These are phyloP conservation scores for Turritopsis dohrnii DNA, from an alignment of 30 jellyfish, hydroid and myxozoan species.

Conservation along the genomic window DNA sequence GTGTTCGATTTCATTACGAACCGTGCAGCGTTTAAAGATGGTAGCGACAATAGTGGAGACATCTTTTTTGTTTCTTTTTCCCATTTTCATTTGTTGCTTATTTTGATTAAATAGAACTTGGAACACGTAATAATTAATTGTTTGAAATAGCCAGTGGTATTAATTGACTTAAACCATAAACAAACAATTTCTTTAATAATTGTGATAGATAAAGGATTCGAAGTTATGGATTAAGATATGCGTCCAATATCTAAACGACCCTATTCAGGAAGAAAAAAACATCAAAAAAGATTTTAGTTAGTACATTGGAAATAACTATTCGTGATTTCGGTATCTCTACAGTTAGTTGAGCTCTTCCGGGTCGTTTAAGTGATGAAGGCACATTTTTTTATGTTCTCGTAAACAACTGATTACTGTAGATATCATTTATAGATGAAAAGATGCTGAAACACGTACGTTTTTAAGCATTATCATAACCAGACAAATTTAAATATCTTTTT, in stretches of 20 bases:
- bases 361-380: no score
- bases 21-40: not conserved
- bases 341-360: no score
- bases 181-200: not conserved
- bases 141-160: not conserved
- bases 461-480: not conserved
- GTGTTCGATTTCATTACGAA: not conserved
- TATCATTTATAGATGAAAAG: no score
- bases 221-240: not conserved
- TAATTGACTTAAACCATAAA: not conserved
- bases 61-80: no score
- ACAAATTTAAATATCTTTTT: not conserved
- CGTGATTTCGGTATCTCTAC: not conserved
- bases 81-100: not conserved
- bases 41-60: not conserved
- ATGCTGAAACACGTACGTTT: no score
- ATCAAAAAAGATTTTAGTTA: not conserved
- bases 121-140: not conserved
- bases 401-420: no score
- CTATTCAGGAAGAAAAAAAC: not conserved
- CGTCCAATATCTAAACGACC: not conserved
- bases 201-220: not conserved
- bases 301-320: not conserved
- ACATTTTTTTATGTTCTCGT: no score
- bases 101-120: not conserved